Evolutionary conservation across 2,888 invertebrate genomes (phyloP), one percentile per base, ranked within the genome.

Genomic region (Drosophila robusta): DNA sequence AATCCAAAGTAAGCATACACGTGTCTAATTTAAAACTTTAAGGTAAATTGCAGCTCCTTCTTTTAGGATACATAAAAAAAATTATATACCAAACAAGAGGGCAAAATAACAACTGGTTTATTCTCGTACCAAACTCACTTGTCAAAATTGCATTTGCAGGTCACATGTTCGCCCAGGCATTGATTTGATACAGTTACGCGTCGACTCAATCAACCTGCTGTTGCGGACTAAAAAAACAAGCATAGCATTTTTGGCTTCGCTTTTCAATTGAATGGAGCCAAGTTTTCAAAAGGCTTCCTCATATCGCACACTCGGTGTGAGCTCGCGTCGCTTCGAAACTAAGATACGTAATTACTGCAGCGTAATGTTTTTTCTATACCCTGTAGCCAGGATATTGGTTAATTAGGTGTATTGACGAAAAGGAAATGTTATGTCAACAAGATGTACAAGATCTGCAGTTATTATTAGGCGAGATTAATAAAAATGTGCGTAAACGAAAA

Each of bases 71-170:
- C 11, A 32, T 24, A 44, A 49, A 49, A 34, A 44, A 49, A 49
- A 34, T 4, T 9, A 14, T 1, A 58, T 14, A 7, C 9, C 11
- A 34, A 34, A 14, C 16, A 16, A 42, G 4, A 11, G 16, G 22
- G 24, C 38, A 18, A 42, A 29, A 9, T 18, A 34, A 16, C 12
- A 55, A 26, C 29, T 36, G 12, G 18, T 44, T 64, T 55, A 34
- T 46, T 78, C 46, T 61, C 32, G 38, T 16, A 18, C 29, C n/a
- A n/a, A 45, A 64, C 50, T 70, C 61, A 69, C 51, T 81, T 58
- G 70, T 54, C 51, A 68, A 73, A 64, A 78, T 62, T 68, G 61
- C 68, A 78, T 66, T 80, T 62, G 24, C 46, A 45, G 47, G 29
- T 41, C 45, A 55, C 62, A 39, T 42, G 58, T 11, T 54, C 34